Evolutionary conservation across 1,140 invertebrate species (phyloP), one percentile per base, ranked within the genome.

Genomic region (Zaprionus camerounensis): DNA sequence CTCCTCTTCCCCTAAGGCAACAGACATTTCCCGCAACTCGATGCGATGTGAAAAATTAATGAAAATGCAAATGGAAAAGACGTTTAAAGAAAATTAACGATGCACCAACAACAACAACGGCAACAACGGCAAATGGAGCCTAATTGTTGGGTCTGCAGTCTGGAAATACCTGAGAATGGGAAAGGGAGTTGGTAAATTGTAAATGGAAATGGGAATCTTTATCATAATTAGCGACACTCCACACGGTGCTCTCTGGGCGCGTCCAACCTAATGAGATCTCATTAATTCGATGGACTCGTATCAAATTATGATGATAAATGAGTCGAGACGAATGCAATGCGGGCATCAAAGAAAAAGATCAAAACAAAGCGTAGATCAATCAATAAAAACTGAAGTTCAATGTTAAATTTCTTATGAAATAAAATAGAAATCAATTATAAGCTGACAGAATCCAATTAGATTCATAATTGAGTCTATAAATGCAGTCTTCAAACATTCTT

Each of bases 31-130:
- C 49, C 41, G 6, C 12, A 34, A 51, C 20, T 24, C 34, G 61
- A 80, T 28, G 31, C 55, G 36, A 46, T 41, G 44, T 36, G 17
- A 70, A 76, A 80, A 80, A 84, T 76, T 73, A 76, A 82, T 82
- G 76, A 79, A 79, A 82, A 82, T 76, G 76, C 82, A 76, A 85
- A 85, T 79, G 69, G 55, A 51, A 82, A 71, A 68, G 49, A 66
- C 82, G 74, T 81, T 67, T 49, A 74, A 67, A 58, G 46, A 71
- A 46, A 86, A 72, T 69, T 61, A 70, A 71, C n/a, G 59, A 51
- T 68, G 72, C 73, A 34, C 24, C 34, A 28, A 4, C 22, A 26
- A 17, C 6, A 17, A 6, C 17, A 17, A 51, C n/a, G 80, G 17
- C 22, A 26, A 17, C 6, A 20, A 6, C 17, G 5, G 17, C 17